Evolutionary conservation across 2,888 invertebrate genomes (phyloP), one percentile per base, ranked within the genome.

Genomic region (Tanaodytes sp.): DNA sequence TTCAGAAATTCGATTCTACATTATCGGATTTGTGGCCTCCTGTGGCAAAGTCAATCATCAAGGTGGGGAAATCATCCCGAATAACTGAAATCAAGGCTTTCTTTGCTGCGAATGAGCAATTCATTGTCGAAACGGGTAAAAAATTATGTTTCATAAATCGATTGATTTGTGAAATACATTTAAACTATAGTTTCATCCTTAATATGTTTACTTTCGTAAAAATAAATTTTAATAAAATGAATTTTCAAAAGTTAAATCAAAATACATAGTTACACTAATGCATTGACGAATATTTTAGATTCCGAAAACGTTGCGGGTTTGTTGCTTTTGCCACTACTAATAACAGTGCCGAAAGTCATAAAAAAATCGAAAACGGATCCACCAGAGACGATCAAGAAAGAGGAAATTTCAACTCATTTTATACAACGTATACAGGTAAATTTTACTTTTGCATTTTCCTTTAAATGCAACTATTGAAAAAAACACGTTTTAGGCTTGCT

Each of bases 381-480:
- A 54, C 1, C 33, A 14, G 42, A 42, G 27, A 43, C 45, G 14
- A 55, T 55, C n/a, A 55, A 55, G n/a, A 43, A 55, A 36, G 15
- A 8, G n/a, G 55, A 36, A 55, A 55, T 55, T 33, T 19, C 55
- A 36, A 8, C 36, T n/a, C 45, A 55, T 18, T 55, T 55, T 12
- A 55, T 55, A 9, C 45, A 36, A 15, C 36, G 33, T 12, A 45
- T 55, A 23, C 11, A 20, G 55, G 55, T 43, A n/a, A 36, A n/a
- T 43, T n/a, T 6, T 2, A 42, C 27, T 6, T 40, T 49, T 20
- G 33, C 20, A 36, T 11, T 33, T 42, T 19, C 15, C n/a, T n/a
- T n/a, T n/a, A n/a, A n/a, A n/a, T n/a, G n/a, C n/a, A n/a, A n/a
- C n/a, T n/a, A n/a, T n/a, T n/a, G n/a, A n/a, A n/a, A n/a, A n/a